phyloP scores from a whole-genome alignment of 2,888 invertebrate species.

The Empis livida region DNA sequence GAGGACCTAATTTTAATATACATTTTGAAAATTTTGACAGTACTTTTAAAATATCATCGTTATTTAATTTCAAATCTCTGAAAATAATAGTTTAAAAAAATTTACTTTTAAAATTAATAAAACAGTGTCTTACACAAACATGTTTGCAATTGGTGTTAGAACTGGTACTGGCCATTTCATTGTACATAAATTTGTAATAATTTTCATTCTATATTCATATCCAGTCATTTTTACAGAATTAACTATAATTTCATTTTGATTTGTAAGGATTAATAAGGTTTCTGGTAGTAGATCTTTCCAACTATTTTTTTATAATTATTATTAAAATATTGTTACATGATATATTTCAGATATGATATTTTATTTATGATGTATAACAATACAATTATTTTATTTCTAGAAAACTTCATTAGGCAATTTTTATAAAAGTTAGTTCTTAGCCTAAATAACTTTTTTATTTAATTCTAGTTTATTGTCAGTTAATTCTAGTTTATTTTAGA shows the following conservation, averaged over 20 bases:
- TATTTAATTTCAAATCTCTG: slow-evolving; percentile 41
- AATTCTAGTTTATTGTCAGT: too few relatives aligned
- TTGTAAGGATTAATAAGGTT: slow-evolving; percentile 38
- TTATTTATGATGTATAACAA: too few relatives aligned
- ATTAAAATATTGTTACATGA: background rate
- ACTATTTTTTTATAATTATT: slow-evolving; percentile 23
- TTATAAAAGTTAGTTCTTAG: too few relatives aligned
- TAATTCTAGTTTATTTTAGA: too few relatives aligned
- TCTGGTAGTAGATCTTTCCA: slow-evolving; percentile 54
- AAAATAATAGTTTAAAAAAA: slow-evolving; percentile 10
- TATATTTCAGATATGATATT: too few relatives aligned
- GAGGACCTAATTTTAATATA: slow-evolving; percentile 40
- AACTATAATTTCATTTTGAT: slow-evolving; percentile 38
- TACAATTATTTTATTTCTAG: too few relatives aligned
- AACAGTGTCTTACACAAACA: slow-evolving; percentile 42
- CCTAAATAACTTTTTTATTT: too few relatives aligned
- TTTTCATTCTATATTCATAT: slow-evolving; percentile 40
- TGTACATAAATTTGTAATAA: slow-evolving; percentile 41
- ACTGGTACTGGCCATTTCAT: slow-evolving; percentile 42
- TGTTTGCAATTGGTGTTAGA: slow-evolving; percentile 44
- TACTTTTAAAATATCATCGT: slow-evolving; percentile 40
- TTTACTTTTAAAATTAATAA: background rate
- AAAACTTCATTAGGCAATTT: too few relatives aligned
- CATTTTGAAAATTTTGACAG: slow-evolving; percentile 42
- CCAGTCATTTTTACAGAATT: slow-evolving; percentile 43